Evolutionary conservation across 2,888 invertebrate species (phyloP), one percentile per base, ranked within the genome.

Genomic region (Andrena haemorrhoa): DNA sequence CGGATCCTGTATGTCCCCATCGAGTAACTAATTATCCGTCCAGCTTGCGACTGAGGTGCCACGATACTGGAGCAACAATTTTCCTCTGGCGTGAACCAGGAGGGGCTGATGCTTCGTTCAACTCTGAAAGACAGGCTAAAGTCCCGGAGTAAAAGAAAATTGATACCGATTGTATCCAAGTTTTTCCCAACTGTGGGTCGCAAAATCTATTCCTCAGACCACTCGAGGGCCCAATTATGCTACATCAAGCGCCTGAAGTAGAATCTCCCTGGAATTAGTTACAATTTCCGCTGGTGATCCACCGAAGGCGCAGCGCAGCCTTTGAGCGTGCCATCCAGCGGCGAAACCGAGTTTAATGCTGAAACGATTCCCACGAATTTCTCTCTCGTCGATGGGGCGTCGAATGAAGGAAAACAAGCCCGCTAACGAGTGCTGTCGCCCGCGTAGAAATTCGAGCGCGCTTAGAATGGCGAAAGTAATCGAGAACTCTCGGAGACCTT

Each of bases 401-500:
- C 73, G 41, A 69, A 81, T 33, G 31, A 47, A 35, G 26, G 41
- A 68, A 63, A 73, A 60, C 33, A 49, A 26, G 63, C 35, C 47
- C 23, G 56, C 60, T 60, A 60, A 63, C 60, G 70, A 60, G 70
- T 47, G 33, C 41, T 60, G 26, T 26, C 16, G 53, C 56, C 8
- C 33, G 33, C 53, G 53, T 79, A 78, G 79, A 80, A 80, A 80
- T 78, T 80, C 72, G 78, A 60, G 60, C 74, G 35, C 74, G 29
- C 49, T 75, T 72, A 77, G 63, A 84, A 69, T 65, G 74, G 82
- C 78, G 78, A 82, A 76, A 75, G 66, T 75, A 78, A 80, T 72
- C 61, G 66, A 58, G 61, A 78, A 41, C 72, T 66, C 29, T 66
- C 78, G 10, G 53, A 26, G 72, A 76, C 72, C 80, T 79, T 84